Percentiles rank a stretch among this genome's conserved stretches.
Evolutionary conservation across 2,797 vertebrate species (phyloP).

Genomic region (Channa striata): DNA sequence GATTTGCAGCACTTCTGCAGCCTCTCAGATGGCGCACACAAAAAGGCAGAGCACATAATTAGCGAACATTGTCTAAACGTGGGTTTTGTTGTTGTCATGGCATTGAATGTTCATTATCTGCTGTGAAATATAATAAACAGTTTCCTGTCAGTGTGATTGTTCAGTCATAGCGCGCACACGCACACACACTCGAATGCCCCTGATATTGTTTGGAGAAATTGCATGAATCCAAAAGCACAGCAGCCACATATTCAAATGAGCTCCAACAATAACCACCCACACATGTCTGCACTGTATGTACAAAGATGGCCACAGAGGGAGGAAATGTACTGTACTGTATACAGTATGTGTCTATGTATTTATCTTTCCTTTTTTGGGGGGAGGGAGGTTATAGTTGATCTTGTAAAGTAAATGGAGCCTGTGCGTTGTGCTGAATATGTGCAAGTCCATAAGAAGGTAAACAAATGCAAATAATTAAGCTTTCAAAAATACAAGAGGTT

Average conservation of each 20-base stretch:
- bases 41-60: constrained; percentile 30
- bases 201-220: constrained; percentile 46
- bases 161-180: constrained; percentile 8
- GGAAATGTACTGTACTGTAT: not conserved
- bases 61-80: constrained; percentile 29
- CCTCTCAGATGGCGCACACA: constrained; percentile 22
- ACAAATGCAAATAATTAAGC: not conserved
- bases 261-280: constrained; percentile 59
- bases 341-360: too few species aligned
- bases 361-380: too few species aligned
- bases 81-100: constrained; percentile 31
- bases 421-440: not conserved
- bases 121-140: constrained; percentile 29
- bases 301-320: constrained; percentile 9
- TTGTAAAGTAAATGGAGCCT: constrained; percentile 4
- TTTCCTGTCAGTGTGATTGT: constrained; percentile 30
- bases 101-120: constrained; percentile 41
- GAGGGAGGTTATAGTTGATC: constrained; percentile 3
- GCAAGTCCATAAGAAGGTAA: constrained; percentile 19
- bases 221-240: constrained; percentile 30
- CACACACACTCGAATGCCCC: constrained; percentile 37
- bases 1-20: not conserved
- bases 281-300: constrained; percentile 32
- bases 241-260: constrained; percentile 49
- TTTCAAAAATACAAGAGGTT: constrained; percentile 19